Evolutionary conservation across 2,113 vertebrate genomes (phyloP).

Genomic region (Apteryx owenii): DNA sequence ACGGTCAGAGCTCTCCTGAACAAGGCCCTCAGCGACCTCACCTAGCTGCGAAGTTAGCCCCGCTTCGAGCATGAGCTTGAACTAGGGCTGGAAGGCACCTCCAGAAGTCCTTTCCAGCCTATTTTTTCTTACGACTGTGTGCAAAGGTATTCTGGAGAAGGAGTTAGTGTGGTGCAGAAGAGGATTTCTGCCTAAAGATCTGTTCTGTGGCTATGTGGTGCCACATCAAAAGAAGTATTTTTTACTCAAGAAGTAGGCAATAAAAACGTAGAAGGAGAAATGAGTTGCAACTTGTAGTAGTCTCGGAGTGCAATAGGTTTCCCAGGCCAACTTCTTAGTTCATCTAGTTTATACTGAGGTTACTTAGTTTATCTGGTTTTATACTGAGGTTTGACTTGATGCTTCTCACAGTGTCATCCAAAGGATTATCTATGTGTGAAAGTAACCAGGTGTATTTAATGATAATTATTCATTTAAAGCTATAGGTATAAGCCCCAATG

Average conservation of each 20-base stretch:
- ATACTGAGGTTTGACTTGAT: neutral
- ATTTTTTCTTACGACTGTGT: rapidly evolving
- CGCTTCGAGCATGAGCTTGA: neutral
- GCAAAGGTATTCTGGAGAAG: neutral
- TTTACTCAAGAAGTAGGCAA: neutral
- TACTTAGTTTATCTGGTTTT: too few species aligned
- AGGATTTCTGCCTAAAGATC: neutral
- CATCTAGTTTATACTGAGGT: neutral
- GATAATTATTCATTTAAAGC: neutral
- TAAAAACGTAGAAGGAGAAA: neutral
- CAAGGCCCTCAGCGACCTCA: neutral
- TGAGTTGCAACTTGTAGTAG: neutral
- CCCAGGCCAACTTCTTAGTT: neutral
- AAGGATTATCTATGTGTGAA: neutral
- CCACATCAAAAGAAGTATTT: neutral
- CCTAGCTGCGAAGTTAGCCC: neutral
- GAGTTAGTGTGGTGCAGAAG: neutral
- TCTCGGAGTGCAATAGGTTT: neutral
- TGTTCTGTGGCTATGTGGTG: neutral
- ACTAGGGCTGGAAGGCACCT: neutral
- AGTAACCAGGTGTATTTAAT: neutral
- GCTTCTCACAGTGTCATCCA: rapidly evolving
- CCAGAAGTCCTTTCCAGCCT: neutral
- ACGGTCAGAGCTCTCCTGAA: rapidly evolving
- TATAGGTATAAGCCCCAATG: neutral